Percentiles rank a stretch among this genome's conserved stretches.
Conservation (phyloP, 1,140 invertebrate genomes). For the Drosophila subobscura region DNA sequence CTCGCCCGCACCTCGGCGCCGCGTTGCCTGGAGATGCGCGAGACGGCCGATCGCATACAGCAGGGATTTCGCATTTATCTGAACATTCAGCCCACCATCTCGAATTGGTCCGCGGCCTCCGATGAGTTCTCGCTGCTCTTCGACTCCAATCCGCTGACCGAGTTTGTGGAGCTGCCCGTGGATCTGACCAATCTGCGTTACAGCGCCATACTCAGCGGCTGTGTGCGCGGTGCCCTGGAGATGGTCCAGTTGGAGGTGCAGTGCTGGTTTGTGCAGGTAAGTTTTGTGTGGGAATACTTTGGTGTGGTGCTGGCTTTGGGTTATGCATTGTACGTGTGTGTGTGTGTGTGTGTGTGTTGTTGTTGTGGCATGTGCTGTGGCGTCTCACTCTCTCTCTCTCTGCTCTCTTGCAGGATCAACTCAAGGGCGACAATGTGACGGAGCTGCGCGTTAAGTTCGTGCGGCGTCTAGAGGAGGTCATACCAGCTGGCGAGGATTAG, state of each 20-base stretch:
- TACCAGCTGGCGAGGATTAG: constrained; percentile 98
- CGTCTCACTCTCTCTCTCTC: constrained; percentile 17
- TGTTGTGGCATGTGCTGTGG: constrained; percentile 13
- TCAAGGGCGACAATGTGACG: constrained; percentile 97
- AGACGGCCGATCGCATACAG: constrained; percentile 98
- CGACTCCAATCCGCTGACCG: constrained; percentile 97
- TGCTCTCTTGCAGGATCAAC: constrained; percentile 89
- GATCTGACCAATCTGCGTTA: constrained; percentile 95
- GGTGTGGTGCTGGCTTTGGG: neutral
- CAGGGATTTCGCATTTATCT: constrained; percentile 93
- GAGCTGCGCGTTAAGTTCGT: constrained; percentile 98
- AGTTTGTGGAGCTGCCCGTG: constrained; percentile 99
- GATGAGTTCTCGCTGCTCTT: constrained; percentile 99
- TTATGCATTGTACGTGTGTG: constrained; percentile 16
- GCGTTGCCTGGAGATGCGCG: constrained; percentile 97
- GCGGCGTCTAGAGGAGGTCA: constrained; percentile 97
- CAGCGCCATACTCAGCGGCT: constrained; percentile 97
- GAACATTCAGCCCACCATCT: constrained; percentile 94
- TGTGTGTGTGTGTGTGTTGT: constrained; percentile 32
- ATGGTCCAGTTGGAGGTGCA: constrained; percentile 96
- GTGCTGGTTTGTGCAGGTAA: constrained; percentile 90
- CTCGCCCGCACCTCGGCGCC: constrained; percentile 95
- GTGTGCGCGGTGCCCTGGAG: constrained; percentile 96
- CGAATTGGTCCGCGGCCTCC: constrained; percentile 95
- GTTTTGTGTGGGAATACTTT: constrained; percentile 23